A percentile compares a stretch with the other conserved stretches of the same genome.
Conservation (phyloP, 1,140 invertebrate species). For the Pseudomyrmex cubaensis region DNA sequence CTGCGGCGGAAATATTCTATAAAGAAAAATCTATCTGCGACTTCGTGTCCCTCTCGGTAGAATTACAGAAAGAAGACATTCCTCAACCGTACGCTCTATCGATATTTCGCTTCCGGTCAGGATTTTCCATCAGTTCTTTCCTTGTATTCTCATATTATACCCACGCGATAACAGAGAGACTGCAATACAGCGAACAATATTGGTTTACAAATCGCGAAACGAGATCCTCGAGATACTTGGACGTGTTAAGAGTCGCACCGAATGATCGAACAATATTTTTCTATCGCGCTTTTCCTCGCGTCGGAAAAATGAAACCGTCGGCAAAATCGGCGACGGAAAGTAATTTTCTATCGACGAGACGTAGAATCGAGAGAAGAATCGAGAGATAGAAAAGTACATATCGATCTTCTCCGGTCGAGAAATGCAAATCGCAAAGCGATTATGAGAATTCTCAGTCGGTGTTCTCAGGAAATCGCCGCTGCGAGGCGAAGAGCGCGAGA, state of each 20-base stretch:
- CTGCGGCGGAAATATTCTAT: neutral
- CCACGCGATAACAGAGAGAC: neutral
- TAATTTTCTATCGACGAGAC: constrained; percentile 42
- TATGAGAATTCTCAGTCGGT: constrained; percentile 60
- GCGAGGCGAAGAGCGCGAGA: constrained; percentile 44
- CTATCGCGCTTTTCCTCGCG: constrained; percentile 21
- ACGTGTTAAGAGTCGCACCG: constrained; percentile 2
- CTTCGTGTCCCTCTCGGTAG: neutral
- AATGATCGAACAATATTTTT: constrained; percentile 32
- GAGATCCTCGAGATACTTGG: neutral
- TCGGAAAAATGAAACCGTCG: constrained; percentile 29
- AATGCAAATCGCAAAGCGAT: constrained; percentile 65
- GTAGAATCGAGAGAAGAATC: constrained; percentile 8
- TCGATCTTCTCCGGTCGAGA: constrained; percentile 52
- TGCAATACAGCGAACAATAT: constrained; percentile 5
- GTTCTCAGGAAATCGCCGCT: constrained; percentile 44
- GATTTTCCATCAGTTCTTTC: neutral
- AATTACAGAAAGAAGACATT: constrained; percentile 6
- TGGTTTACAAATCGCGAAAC: neutral
- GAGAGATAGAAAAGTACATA: constrained; percentile 53
- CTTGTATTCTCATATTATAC: neutral
- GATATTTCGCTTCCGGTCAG: neutral
- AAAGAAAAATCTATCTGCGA: constrained; percentile 6
- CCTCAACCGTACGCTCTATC: neutral
- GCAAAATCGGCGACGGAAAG: constrained; percentile 21